phyloP scores from a whole-genome alignment of 2,113 vertebrate genomes.

The Trichechus manatus region DNA sequence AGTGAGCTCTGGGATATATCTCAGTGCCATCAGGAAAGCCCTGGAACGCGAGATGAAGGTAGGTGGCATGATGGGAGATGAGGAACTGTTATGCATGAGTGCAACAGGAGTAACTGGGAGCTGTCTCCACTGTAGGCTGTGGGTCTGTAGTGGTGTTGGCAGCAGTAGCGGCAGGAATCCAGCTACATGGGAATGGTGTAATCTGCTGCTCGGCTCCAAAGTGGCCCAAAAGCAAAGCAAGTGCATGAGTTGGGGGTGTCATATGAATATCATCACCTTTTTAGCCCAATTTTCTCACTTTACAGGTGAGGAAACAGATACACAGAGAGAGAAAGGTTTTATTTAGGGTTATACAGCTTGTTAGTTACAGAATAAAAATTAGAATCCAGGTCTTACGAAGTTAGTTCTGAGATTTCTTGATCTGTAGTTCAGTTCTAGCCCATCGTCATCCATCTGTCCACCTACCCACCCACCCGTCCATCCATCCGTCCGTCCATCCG shows the following conservation, averaged over 20 bases:
- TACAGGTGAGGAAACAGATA: background rate
- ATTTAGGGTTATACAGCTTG: background rate
- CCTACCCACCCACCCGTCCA: too few relatives aligned
- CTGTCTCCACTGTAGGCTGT: background rate
- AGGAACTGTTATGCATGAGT: background rate
- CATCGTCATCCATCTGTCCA: background rate
- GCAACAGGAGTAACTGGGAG: accelerated
- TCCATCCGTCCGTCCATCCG: too few relatives aligned
- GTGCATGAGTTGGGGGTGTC: background rate
- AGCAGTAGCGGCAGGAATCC: background rate
- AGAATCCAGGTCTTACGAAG: background rate
- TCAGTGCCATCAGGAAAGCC: background rate
- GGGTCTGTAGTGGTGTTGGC: background rate
- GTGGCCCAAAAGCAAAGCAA: background rate
- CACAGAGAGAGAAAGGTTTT: background rate
- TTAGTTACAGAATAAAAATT: background rate
- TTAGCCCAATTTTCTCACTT: background rate
- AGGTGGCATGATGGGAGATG: background rate
- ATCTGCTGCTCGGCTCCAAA: background rate
- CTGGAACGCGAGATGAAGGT: background rate
- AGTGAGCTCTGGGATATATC: background rate
- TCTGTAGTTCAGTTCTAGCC: background rate
- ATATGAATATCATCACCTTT: background rate
- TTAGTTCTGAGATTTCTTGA: background rate
- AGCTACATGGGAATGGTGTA: background rate